Percentiles rank a stretch among this genome's conserved stretches.
Evolutionary conservation across 2,113 vertebrate species (phyloP).

Genomic region (Pygoscelis adeliae): DNA sequence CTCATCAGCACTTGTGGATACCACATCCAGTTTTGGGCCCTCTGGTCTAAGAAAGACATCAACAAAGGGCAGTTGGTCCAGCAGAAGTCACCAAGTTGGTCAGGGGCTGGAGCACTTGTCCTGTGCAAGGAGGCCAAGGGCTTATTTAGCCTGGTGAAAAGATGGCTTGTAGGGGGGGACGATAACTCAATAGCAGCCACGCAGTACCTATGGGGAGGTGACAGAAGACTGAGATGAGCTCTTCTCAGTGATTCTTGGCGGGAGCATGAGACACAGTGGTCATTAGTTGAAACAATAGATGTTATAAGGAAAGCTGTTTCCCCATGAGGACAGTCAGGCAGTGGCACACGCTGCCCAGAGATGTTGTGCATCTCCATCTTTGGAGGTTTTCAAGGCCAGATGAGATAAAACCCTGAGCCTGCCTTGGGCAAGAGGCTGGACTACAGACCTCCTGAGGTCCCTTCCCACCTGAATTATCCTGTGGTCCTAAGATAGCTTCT

Average conservation of each 20-base stretch:
- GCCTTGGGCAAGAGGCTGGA: not conserved
- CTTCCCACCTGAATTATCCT: not conserved
- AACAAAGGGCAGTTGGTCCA: not conserved
- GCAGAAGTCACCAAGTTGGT: not conserved
- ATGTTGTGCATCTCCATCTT: not conserved
- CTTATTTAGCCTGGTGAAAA: not conserved
- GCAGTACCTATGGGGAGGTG: not conserved
- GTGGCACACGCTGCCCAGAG: not conserved
- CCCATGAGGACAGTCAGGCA: not conserved
- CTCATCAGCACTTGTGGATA: not conserved
- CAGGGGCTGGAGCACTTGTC: not conserved
- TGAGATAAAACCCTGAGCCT: not conserved
- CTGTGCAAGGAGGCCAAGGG: not conserved
- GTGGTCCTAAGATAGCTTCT: not conserved
- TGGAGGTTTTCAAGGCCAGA: not conserved
- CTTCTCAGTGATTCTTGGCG: not conserved
- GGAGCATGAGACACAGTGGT: not conserved
- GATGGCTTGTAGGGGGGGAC: accelerated
- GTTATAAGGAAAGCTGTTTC: not conserved
- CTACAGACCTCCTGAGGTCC: not conserved
- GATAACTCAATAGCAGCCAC: not conserved
- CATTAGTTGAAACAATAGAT: not conserved
- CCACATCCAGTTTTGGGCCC: not conserved
- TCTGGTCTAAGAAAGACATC: not conserved
- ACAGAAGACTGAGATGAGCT: not conserved